phyloP scores from a whole-genome alignment of 2,888 invertebrate genomes.

The Orthosia cruda region DNA sequence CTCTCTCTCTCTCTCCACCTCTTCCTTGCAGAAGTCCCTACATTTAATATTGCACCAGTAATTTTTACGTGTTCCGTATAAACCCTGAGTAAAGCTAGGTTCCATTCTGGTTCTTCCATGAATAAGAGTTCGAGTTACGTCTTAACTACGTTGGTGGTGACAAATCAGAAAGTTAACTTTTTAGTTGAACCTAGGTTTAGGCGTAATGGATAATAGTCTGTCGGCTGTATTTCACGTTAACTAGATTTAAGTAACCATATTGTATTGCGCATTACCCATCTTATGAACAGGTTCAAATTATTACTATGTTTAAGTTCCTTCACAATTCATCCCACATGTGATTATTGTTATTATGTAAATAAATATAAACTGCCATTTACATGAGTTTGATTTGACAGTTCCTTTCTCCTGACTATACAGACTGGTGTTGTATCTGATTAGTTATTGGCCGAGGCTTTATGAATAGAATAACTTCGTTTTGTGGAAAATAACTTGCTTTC shows the following conservation, averaged over 20 bases:
- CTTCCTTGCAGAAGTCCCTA: neutral
- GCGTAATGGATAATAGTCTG: neutral
- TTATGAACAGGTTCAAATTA: constrained; percentile 61
- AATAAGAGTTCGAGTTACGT: neutral
- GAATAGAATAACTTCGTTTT: no score
- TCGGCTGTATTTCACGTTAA: constrained; percentile 37
- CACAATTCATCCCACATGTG: constrained; percentile 64
- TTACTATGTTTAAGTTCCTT: constrained; percentile 63
- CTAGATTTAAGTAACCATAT: constrained; percentile 26
- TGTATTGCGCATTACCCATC: constrained; percentile 43
- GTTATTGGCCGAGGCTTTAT: no score
- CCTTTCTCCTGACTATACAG: neutral
- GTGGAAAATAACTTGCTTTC: no score
- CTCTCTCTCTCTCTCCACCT: no score
- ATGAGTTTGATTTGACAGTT: constrained; percentile 27
- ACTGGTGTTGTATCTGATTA: neutral
- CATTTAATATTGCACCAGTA: neutral
- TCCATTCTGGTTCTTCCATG: neutral
- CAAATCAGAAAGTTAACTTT: neutral
- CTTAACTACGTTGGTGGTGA: neutral
- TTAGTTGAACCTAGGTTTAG: neutral
- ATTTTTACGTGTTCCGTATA: neutral
- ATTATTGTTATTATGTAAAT: constrained; percentile 73
- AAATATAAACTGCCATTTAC: constrained; percentile 66
- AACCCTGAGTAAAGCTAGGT: neutral